Conservation (phyloP, 2,888 invertebrate species). For the Baccha elongata region DNA sequence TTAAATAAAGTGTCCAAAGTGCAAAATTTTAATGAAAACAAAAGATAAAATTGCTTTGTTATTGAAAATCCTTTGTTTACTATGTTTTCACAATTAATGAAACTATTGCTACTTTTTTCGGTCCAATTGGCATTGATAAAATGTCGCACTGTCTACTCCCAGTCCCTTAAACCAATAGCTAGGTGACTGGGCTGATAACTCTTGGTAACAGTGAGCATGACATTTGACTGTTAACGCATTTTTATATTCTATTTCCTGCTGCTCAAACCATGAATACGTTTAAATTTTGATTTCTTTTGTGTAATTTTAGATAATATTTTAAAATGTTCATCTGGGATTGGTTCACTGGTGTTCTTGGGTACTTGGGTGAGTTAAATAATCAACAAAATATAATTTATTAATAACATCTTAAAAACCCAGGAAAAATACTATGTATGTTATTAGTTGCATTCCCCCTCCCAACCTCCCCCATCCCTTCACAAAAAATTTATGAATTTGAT, state of each 20-base stretch:
- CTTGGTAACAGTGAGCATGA: constrained; percentile 37
- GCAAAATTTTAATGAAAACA: constrained; percentile 25
- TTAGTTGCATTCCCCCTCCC: constrained; percentile 22
- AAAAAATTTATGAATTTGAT: constrained; percentile 76
- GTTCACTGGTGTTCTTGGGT: constrained; percentile 96
- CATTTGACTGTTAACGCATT: constrained; percentile 32
- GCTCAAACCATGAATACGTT: background rate
- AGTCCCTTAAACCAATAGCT: background rate
- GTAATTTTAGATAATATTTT: constrained; percentile 51
- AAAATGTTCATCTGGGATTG: constrained; percentile 97
- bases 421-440: constrained; percentile 45
- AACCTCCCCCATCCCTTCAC: background rate
- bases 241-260: constrained; percentile 13
- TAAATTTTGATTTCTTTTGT: background rate
- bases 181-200: constrained; percentile 35
- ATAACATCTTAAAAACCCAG: constrained; percentile 58
- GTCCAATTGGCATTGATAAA: constrained; percentile 24
- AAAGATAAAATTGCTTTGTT: constrained; percentile 29
- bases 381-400: constrained; percentile 41
- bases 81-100: background rate
- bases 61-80: constrained; percentile 48
- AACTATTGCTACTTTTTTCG: background rate
- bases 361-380: constrained; percentile 88
- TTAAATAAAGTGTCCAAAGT: constrained; percentile 43
- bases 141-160: no score